Evolutionary conservation across 1,140 invertebrate species (phyloP).

Genomic region (Gryon sp.): DNA sequence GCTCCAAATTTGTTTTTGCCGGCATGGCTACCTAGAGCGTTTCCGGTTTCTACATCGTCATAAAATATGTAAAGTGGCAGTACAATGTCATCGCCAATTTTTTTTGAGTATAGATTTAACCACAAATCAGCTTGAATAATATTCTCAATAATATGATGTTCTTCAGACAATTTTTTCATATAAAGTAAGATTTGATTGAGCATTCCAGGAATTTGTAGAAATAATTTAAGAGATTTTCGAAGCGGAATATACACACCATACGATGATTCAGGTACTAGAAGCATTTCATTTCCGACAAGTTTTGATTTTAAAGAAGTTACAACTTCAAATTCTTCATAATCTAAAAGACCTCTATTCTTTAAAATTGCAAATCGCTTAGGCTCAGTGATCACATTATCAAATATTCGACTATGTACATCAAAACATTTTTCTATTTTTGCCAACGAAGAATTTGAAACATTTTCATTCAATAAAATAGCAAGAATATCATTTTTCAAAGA

Average conservation of each 20-base stretch:
- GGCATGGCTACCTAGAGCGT: slow-evolving; percentile 15
- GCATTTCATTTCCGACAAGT: not conserved
- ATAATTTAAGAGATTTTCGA: not conserved
- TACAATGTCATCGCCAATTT: slow-evolving; percentile 1
- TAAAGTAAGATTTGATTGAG: slow-evolving; percentile 25
- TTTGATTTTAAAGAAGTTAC: not conserved
- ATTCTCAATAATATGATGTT: slow-evolving; percentile 20
- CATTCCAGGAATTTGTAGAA: slow-evolving; percentile 2
- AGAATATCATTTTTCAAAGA: slow-evolving; percentile 19
- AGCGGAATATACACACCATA: slow-evolving; percentile 1
- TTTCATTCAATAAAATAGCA: not conserved
- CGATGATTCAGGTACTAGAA: not conserved
- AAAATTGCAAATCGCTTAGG: slow-evolving; percentile 10
- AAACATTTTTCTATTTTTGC: slow-evolving; percentile 15
- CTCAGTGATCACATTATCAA: slow-evolving; percentile 8
- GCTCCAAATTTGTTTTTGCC: slow-evolving; percentile 17
- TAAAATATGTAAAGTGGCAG: slow-evolving; percentile 51
- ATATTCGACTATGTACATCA: not conserved
- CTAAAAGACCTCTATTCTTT: slow-evolving; percentile 4
- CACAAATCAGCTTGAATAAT: slow-evolving; percentile 29
- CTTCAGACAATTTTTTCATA: slow-evolving; percentile 7
- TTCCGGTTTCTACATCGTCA: slow-evolving; percentile 52
- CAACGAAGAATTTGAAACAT: not conserved
- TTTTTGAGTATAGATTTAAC: slow-evolving; percentile 10
- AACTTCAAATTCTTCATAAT: slow-evolving; percentile 4